phyloP scores from a whole-genome alignment of 2,797 vertebrate genomes.

The Sebastes jordani region DNA sequence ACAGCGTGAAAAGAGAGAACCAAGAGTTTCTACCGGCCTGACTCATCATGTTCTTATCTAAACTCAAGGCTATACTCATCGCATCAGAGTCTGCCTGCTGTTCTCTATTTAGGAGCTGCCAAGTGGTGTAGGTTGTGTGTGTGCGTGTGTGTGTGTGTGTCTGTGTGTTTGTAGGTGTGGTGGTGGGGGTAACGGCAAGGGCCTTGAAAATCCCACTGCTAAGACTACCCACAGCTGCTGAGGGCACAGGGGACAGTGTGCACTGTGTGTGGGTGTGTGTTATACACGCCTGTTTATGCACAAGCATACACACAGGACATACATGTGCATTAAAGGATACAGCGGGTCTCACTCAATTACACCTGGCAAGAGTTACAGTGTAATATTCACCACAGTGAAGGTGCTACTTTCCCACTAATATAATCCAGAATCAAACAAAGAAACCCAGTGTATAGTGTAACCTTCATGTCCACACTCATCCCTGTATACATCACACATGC shows the following conservation, averaged over 20 bases:
- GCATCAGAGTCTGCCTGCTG: slow-evolving; percentile 25
- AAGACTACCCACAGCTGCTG: slow-evolving; percentile 70
- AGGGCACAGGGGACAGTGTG: slow-evolving; percentile 58
- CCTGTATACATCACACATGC: not conserved
- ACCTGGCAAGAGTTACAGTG: not conserved
- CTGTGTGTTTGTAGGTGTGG: not conserved
- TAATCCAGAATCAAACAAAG: not conserved
- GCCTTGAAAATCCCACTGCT: slow-evolving; percentile 65
- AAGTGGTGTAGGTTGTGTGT: slow-evolving; percentile 19
- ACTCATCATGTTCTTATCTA: slow-evolving; percentile 57
- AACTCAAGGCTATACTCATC: slow-evolving; percentile 49
- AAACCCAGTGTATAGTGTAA: not conserved
- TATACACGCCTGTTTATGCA: not conserved
- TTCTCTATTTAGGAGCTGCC: slow-evolving; percentile 58
- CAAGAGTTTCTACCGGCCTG: slow-evolving; percentile 28
- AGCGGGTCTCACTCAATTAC: not conserved
- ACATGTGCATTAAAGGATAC: not conserved
- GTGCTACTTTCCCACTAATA: not conserved
- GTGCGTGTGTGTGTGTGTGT: not conserved
- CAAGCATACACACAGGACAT: not conserved
- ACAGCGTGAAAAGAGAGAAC: slow-evolving; percentile 29
- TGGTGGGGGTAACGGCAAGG: slow-evolving; percentile 27
- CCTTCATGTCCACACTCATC: not conserved
- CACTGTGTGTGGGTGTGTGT: not conserved
- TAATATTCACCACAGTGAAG: not conserved